Conservation (phyloP, 2,113 vertebrate genomes). For the Neomonachus schauinslandi region DNA sequence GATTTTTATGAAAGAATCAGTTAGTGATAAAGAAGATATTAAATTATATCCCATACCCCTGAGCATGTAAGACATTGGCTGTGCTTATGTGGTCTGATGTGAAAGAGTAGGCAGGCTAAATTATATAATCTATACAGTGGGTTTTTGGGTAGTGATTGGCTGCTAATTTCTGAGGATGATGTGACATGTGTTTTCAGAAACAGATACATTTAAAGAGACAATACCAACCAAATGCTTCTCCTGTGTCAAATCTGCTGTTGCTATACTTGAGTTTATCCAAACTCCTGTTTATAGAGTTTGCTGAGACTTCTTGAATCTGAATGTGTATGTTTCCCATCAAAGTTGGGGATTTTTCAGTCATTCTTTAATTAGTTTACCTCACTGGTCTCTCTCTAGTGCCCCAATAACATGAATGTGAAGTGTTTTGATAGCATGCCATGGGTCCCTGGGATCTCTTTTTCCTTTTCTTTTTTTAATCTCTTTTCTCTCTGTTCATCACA, state of each 20-base stretch:
- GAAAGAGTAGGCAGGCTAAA: background rate
- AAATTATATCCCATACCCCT: background rate
- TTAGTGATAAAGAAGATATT: background rate
- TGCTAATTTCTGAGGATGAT: background rate
- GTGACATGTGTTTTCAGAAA: background rate
- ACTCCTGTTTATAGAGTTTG: background rate
- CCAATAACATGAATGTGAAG: background rate
- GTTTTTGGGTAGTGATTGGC: background rate
- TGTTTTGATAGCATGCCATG: background rate
- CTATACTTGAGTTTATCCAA: background rate
- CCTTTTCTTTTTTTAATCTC: background rate
- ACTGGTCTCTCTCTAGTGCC: background rate
- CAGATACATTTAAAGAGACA: background rate
- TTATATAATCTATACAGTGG: background rate
- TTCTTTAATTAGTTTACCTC: background rate
- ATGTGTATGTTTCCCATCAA: background rate
- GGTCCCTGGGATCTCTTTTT: background rate
- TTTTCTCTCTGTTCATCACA: slow-evolving; percentile 29
- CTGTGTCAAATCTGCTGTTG: background rate
- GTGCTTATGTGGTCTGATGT: background rate
- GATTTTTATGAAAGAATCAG: slow-evolving; percentile 1
- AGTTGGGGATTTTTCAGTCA: background rate
- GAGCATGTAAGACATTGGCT: background rate
- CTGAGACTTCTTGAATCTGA: background rate
- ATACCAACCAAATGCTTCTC: background rate